A percentile compares a stretch with the other conserved stretches of the same genome.
Evolutionary conservation across 2,113 vertebrate species (phyloP).

Genomic region (Lophius piscatorius): DNA sequence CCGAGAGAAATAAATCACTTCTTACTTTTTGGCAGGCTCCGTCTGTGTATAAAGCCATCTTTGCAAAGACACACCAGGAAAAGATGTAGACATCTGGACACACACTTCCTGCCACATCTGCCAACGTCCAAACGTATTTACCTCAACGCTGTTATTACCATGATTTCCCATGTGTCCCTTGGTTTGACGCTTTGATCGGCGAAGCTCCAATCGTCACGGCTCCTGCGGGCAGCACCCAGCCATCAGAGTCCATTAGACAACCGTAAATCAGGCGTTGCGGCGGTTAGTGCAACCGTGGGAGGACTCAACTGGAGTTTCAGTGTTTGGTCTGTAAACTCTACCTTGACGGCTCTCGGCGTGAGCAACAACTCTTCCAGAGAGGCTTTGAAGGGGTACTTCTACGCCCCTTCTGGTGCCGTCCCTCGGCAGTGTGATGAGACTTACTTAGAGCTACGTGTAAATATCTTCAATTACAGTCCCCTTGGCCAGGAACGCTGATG

Average conservation of each 20-base stretch:
- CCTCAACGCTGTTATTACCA: constrained; percentile 69
- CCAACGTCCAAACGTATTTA: constrained; percentile 74
- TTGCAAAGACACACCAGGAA: constrained; percentile 66
- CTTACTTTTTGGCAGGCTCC: constrained; percentile 59
- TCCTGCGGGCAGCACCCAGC: constrained; percentile 30
- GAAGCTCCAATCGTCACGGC: constrained; percentile 34
- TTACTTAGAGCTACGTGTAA: too few relatives aligned
- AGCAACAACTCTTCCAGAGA: too few relatives aligned
- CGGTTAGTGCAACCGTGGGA: too few relatives aligned
- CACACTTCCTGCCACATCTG: constrained; percentile 77
- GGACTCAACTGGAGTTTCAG: too few relatives aligned
- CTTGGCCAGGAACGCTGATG: too few relatives aligned
- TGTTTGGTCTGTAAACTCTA: too few relatives aligned
- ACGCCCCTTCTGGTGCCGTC: too few relatives aligned
- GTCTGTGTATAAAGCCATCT: constrained; percentile 68
- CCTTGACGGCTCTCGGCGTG: too few relatives aligned
- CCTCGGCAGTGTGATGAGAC: too few relatives aligned
- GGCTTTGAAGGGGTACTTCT: too few relatives aligned
- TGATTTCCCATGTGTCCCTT: constrained; percentile 52
- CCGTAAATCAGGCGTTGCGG: too few relatives aligned
- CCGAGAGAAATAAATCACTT: constrained; percentile 30
- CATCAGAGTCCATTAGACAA: constrained; percentile 58
- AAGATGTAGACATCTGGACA: constrained; percentile 81
- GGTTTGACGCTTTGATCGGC: constrained; percentile 75
- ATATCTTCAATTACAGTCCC: too few relatives aligned